Evolutionary conservation across 2,113 vertebrate species (phyloP), one percentile per base, ranked within the genome.

Genomic region (Catharus fuscescens): DNA sequence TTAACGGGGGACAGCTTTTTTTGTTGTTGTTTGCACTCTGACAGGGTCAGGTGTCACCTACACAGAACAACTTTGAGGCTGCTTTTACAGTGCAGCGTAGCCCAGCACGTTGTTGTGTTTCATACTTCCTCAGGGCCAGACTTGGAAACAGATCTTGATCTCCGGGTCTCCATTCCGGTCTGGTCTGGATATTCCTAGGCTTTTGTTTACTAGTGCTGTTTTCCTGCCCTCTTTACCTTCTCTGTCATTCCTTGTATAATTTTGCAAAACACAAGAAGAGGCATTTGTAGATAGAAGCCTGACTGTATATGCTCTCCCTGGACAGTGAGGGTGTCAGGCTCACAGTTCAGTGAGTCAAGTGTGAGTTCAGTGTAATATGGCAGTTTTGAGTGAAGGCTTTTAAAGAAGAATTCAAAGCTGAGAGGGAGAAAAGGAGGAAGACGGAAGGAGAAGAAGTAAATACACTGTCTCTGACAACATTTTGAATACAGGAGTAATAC

Each of bases 161-260:
- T 81, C 29, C 0, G 2, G 6, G 4, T 70, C 57, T 9, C 15
- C 3, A 1, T 59, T 84, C 47, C 0, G 0, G 19, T 77, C 45
- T 2, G 0, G 11, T 84, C 67, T 45, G 40, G 40, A 3, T 64
- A 45, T n/a, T 91, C 28, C 23, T 48, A 29, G 28, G n/a, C n/a
- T 91, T 70, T 52, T 57, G 17, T 66, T 76, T 57, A 9, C 10
- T 72, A 66, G 8, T 34, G 70, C 24, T 48, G 0, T 81, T 61
- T 50, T 16, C 29, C n/a, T 5, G 3, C 11, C 10, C 6, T 57
- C 31, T 71, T 78, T 29, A 36, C 8, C 12, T 11, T 78, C 78
- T 52, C 34, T 53, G 3, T 47, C 18, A 31, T 57, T 69, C 8
- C 14, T 26, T 2, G 1, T 53, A 12, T 71, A 42, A 48, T 40